These are phyloP conservation scores for Magallana angulata DNA, from an alignment of 1,140 invertebrate species.

Conservation along the genomic window DNA sequence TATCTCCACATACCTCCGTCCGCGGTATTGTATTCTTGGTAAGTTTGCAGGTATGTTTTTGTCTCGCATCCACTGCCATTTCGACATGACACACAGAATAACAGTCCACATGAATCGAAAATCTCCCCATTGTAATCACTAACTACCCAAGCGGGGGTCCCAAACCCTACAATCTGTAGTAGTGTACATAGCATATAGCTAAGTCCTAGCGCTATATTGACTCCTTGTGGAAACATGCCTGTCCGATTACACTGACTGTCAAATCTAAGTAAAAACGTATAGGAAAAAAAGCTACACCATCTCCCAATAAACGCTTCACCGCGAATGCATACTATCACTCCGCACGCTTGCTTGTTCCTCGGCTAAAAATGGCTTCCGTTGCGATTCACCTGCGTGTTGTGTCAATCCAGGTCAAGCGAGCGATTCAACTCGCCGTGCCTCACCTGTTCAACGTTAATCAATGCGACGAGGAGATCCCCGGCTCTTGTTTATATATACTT, in stretches of 20 bases:
- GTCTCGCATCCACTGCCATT: background rate
- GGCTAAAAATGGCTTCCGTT: conserved; percentile 35
- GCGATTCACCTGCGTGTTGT: conserved; percentile 3
- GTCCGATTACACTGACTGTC: too few relatives aligned
- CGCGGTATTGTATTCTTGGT: background rate
- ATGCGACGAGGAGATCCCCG: background rate
- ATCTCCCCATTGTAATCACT: conserved; percentile 24
- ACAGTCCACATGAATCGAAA: background rate
- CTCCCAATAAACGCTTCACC: background rate
- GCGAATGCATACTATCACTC: background rate
- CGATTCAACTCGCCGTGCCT: background rate
- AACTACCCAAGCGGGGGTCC: conserved; percentile 13
- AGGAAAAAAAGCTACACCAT: background rate
- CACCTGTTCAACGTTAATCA: conserved; percentile 27
- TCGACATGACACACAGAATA: background rate
- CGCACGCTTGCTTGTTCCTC: background rate
- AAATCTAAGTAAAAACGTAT: background rate
- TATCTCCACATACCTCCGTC: background rate
- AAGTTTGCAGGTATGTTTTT: conserved; percentile 8
- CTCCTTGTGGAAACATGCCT: background rate
- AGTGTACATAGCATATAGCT: background rate
- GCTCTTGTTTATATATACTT: too few relatives aligned
- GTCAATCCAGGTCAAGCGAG: conserved; percentile 10
- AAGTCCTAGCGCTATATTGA: background rate
- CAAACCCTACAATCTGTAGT: conserved; percentile 23